Percentiles rank a stretch among this genome's conserved stretches.
Conservation (phyloP, 2,113 vertebrate species). For the Tetrao urogallus region DNA sequence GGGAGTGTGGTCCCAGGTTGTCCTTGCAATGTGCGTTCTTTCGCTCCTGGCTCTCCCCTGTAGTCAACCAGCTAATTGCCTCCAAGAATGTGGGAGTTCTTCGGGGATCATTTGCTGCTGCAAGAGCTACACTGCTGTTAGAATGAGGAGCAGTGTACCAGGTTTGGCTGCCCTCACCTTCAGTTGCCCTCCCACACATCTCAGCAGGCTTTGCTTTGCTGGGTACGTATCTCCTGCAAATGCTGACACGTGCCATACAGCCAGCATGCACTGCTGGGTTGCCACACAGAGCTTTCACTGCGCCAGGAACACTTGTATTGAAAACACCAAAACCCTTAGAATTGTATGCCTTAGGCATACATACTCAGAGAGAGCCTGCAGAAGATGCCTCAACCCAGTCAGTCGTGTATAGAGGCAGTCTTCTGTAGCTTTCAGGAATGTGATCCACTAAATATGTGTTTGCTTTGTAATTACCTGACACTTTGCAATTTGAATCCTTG, state of each 20-base stretch:
- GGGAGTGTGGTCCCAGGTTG: not conserved
- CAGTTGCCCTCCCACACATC: not conserved
- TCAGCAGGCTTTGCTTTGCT: not conserved
- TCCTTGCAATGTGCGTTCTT: not conserved
- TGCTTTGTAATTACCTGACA: not conserved
- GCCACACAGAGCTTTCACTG: accelerated
- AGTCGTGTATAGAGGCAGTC: accelerated
- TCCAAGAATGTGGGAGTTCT: not conserved
- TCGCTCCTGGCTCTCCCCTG: not conserved
- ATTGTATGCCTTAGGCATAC: not conserved
- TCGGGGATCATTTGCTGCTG: accelerated
- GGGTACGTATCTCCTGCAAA: accelerated
- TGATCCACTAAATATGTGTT: not conserved
- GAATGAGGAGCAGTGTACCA: not conserved
- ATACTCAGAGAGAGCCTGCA: not conserved
- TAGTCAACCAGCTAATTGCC: not conserved
- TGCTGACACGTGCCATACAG: not conserved
- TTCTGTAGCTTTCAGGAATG: not conserved
- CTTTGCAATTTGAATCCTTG: not conserved
- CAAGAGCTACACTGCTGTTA: not conserved
- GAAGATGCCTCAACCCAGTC: not conserved
- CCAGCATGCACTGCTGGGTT: not conserved
- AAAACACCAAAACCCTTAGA: not conserved
- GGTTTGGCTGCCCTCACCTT: not conserved
- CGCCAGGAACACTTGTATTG: not conserved